Evolutionary conservation across 1,140 invertebrate species (phyloP), one percentile per base, ranked within the genome.

Genomic region (Rhagoletis pomonella): DNA sequence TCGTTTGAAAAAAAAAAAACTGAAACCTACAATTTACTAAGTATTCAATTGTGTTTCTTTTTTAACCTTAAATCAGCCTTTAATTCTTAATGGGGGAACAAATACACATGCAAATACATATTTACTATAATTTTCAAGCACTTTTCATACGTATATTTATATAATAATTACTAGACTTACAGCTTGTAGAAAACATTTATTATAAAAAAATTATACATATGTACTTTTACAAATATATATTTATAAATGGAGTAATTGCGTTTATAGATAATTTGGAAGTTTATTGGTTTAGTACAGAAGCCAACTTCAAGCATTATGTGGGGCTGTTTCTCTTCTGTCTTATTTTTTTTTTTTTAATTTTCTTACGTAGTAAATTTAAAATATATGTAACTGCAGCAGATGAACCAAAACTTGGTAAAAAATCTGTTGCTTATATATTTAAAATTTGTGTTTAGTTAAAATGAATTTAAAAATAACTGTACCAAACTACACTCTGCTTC

Each of bases 51-150:
- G 29, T 29, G 29, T 55, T 81, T 17, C 17, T 55, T 81, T 55
- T 47, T 55, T 81, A 19, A 81, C 55, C 47, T 81, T 55, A 81
- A 81, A 55, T 81, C 73, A 81, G 73, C 73, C 73, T 81, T 81
- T 19, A 81, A 55, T 81, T 81, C 47, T 81, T 81, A 81, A 81
- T 29, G 50, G 7, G 64, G 39, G 55, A 81, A 81, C 47, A 50
- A 58, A 81, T 81, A 81, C 44, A 29, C 19, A 67, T 67, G n/a
- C 39, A 67, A 9, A 67, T 67, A 62, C 12, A 14, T 73, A 73
- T 73, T 73, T 73, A 4, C 39, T 29, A 29, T 29, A 29, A 29
- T 29, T 14, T 17, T 73, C 39, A 73, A 73, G 42, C 67, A 73
- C 42, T 42, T 73, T 73, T 73, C 50, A 73, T 73, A 73, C 67